Percentiles rank a stretch among this genome's conserved stretches.
Conservation (phyloP, 2,113 vertebrate species). For the Nesospiza acunhae region DNA sequence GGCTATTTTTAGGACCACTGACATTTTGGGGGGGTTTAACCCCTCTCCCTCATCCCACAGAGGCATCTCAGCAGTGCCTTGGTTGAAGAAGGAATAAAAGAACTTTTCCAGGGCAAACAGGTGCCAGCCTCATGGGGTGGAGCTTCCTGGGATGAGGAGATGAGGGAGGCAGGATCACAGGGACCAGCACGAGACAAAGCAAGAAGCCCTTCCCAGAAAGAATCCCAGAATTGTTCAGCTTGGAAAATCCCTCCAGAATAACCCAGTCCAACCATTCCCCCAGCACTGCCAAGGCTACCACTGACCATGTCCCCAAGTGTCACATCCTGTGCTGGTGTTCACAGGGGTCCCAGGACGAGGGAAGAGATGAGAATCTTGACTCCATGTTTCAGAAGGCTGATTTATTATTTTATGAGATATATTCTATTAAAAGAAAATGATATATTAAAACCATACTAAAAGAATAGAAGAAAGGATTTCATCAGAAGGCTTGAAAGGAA, state of each 20-base stretch:
- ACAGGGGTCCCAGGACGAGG: too few relatives aligned
- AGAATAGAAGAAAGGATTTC: too few relatives aligned
- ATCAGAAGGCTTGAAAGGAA: too few relatives aligned
- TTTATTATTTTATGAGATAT: too few relatives aligned
- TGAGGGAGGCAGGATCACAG: neutral
- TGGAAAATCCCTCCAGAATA: neutral
- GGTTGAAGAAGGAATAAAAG: neutral
- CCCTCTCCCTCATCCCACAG: neutral
- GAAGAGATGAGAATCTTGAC: too few relatives aligned
- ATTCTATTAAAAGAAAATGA: too few relatives aligned
- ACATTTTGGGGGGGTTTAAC: neutral
- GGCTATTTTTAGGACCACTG: conserved; percentile 5
- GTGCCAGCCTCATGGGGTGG: neutral
- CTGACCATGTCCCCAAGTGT: neutral
- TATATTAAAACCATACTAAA: too few relatives aligned
- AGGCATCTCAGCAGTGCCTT: neutral
- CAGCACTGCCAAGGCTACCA: neutral
- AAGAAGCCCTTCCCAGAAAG: fast-evolving
- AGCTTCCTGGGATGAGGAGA: neutral
- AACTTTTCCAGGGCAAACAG: neutral
- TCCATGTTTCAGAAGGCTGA: too few relatives aligned
- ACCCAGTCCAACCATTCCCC: neutral
- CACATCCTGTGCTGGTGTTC: neutral
- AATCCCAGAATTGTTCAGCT: neutral
- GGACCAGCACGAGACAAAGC: neutral